phyloP scores from a whole-genome alignment of 1,140 invertebrate genomes.

The Brachionus plicatilis region DNA sequence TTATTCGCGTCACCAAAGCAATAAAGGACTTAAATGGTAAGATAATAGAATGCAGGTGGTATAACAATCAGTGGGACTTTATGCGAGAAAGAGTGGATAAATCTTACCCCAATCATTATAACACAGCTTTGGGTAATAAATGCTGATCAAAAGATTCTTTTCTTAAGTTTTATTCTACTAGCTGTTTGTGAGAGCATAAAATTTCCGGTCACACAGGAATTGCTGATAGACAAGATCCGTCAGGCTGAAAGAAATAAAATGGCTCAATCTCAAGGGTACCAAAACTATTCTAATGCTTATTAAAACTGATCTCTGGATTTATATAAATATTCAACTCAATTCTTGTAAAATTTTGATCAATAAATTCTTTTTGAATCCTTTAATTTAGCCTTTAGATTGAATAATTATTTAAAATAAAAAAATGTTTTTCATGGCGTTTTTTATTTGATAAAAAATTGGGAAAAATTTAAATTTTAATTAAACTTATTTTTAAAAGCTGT shows the following conservation, averaged over 20 bases:
- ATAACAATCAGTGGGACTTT: conserved; percentile 74
- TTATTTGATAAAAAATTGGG: no score
- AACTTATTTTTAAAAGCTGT: no score
- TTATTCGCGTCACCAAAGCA: conserved; percentile 70
- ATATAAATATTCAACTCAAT: neutral
- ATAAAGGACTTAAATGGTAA: conserved; percentile 77
- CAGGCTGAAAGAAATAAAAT: neutral
- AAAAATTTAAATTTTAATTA: neutral
- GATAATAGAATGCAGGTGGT: conserved; percentile 81
- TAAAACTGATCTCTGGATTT: neutral
- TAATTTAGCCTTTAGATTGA: neutral
- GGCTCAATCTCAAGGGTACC: neutral
- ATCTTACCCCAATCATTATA: conserved; percentile 82
- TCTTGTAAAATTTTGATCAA: neutral
- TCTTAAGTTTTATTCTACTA: neutral
- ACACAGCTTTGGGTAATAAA: conserved; percentile 69
- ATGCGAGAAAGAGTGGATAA: conserved; percentile 95
- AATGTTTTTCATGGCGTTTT: no score
- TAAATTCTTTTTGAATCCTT: neutral
- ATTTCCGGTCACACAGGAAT: conserved; percentile 15
- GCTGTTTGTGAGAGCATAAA: conserved; percentile 39
- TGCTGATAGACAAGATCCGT: neutral
- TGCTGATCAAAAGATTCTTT: neutral
- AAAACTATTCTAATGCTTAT: neutral
- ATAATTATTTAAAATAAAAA: neutral